Evolutionary conservation across 2,797 vertebrate species (phyloP), one percentile per base, ranked within the genome.

Genomic region (Scyliorhinus canicula): DNA sequence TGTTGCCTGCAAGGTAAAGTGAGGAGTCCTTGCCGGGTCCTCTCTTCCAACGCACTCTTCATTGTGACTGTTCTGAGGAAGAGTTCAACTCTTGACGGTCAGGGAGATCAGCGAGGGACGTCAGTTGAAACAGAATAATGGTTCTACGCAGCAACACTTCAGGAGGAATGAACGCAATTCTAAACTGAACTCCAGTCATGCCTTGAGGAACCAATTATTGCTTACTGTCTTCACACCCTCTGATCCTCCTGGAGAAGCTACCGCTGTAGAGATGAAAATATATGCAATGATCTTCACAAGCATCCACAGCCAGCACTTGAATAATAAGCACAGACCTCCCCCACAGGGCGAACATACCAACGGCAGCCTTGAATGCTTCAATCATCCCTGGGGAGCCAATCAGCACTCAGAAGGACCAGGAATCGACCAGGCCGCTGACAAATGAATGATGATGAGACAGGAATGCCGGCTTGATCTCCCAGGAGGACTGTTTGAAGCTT

Each of bases 131-230:
- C n/a, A 31, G 93, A 94, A n/a, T 4, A 52, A 94, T 4, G 44
- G 14, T n/a, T 8, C 16, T 52, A 12, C 52, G 28, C 44, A 12
- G 28, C 57, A 91, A 40, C 57, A 91, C 57, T 26, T 65, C 57
- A 65, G 88, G n/a, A 91, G n/a, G 44, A 31, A 21, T 0, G 9
- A 44, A 40, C 40, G 3, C 28, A 35, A 26, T 5, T 31, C 11
- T 0, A 11, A 19, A 26, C 21, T 93, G 65, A 93, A 63, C 24
- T 52, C 47, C 65, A 35, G 28, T 14, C 35, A 21, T 21, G 44
- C 12, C 47, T 35, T 74, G 44, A 94, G 93, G 93, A 93, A 35
- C 93, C 93, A 93, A 93, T 94, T 52, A 35, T 35, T 44, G 91
- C 63, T 69, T 1, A 28, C 12, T 52, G 47, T 7, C 14, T 31